phyloP scores from a whole-genome alignment of 2,888 invertebrate genomes.

The Bellardia pandia region DNA sequence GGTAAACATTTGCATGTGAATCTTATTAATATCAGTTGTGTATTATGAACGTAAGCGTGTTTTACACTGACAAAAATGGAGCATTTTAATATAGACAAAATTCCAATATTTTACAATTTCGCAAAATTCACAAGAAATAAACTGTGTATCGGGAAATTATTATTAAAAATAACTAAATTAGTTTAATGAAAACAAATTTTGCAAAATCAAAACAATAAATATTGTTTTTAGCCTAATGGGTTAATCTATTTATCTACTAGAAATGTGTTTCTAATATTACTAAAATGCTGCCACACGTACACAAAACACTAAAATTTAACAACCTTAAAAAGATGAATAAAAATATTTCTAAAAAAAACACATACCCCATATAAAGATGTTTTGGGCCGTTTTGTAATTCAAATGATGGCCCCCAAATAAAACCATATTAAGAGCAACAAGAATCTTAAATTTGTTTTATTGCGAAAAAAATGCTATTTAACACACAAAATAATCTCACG shows the following conservation, averaged over 20 bases:
- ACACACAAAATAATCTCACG: slow-evolving; percentile 9
- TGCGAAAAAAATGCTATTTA: background rate
- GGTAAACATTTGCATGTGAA: too few species aligned
- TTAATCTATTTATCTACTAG: background rate
- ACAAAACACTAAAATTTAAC: background rate
- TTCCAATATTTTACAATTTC: too few species aligned
- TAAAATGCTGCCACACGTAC: background rate
- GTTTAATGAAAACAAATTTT: background rate
- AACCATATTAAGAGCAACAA: slow-evolving; percentile 21
- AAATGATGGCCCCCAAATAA: slow-evolving; percentile 30
- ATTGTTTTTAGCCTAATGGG: background rate
- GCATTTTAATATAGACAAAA: too few species aligned
- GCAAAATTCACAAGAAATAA: background rate
- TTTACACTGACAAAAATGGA: too few species aligned
- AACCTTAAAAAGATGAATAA: background rate
- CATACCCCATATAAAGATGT: background rate
- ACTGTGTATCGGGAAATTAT: too few species aligned
- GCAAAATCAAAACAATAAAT: background rate
- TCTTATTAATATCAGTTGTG: too few species aligned
- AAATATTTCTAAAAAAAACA: background rate
- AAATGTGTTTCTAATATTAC: background rate
- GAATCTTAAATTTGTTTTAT: background rate
- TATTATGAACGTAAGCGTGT: too few species aligned
- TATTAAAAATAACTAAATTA: too few species aligned
- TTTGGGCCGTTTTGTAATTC: background rate